Evolutionary conservation across 2,888 invertebrate species (phyloP).

Genomic region (Tipula helvola): DNA sequence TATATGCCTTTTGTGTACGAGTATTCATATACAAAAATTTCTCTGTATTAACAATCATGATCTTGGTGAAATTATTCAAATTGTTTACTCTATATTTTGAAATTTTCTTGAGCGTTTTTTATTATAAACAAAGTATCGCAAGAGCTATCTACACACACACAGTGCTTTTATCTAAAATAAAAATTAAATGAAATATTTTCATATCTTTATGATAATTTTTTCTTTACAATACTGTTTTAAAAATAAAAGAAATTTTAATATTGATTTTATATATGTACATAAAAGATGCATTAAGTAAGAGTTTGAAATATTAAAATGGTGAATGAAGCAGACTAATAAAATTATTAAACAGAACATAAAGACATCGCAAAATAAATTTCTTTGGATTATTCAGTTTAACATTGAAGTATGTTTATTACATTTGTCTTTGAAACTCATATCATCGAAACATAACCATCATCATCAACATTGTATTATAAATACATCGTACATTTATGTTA

Average conservation of each 20-base stretch:
- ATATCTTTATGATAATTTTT: not conserved
- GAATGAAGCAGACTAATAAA: too few species aligned
- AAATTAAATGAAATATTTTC: not conserved
- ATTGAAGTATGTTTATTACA: not conserved
- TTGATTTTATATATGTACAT: not conserved
- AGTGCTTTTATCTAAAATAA: not conserved
- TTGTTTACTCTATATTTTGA: not conserved
- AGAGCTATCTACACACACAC: too few species aligned
- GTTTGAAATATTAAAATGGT: not conserved
- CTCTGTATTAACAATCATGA: not conserved
- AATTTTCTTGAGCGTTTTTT: not conserved
- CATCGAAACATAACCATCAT: not conserved
- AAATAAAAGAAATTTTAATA: not conserved
- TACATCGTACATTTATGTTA: not conserved
- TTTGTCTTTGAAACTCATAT: not conserved
- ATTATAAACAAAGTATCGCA: not conserved
- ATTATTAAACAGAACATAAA: too few species aligned
- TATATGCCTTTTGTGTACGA: not conserved
- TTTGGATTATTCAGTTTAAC: not conserved
- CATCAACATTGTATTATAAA: not conserved
- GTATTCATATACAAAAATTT: not conserved
- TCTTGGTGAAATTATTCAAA: not conserved
- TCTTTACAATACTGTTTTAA: not conserved
- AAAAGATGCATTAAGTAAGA: not conserved
- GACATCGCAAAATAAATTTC: not conserved